Evolutionary conservation across 2,888 invertebrate genomes (phyloP).

Genomic region (Malthinus flaveolus): DNA sequence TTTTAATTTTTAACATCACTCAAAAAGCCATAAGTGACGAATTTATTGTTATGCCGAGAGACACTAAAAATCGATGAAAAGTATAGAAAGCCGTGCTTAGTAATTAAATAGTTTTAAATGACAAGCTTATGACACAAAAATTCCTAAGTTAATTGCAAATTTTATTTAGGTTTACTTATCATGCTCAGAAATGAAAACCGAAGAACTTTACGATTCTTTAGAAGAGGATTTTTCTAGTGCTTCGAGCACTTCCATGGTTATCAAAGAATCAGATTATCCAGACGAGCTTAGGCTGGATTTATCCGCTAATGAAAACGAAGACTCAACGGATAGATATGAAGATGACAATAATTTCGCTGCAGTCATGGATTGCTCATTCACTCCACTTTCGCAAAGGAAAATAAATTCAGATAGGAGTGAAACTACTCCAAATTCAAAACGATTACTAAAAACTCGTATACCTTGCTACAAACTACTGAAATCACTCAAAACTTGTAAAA

Average conservation of each 20-base stretch:
- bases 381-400: not conserved
- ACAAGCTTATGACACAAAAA: not conserved
- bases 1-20: no score
- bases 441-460: not conserved
- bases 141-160: not conserved
- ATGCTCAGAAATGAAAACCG: slow-evolving; percentile 26
- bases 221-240: slow-evolving; percentile 28
- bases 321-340: not conserved
- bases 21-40: no score
- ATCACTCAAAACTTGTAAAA: not conserved
- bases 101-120: no score
- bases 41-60: no score
- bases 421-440: not conserved
- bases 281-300: not conserved
- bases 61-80: no score
- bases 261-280: not conserved
- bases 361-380: not conserved
- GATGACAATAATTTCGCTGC: no score
- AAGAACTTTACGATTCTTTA: slow-evolving; percentile 34
- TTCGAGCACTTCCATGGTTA: slow-evolving; percentile 3
- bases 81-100: no score
- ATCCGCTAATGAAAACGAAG: not conserved
- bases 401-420: not conserved
- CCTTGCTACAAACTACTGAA: not conserved
- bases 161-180: not conserved